Conservation (phyloP, 2,888 invertebrate genomes). For the Seira sanloemensis region DNA sequence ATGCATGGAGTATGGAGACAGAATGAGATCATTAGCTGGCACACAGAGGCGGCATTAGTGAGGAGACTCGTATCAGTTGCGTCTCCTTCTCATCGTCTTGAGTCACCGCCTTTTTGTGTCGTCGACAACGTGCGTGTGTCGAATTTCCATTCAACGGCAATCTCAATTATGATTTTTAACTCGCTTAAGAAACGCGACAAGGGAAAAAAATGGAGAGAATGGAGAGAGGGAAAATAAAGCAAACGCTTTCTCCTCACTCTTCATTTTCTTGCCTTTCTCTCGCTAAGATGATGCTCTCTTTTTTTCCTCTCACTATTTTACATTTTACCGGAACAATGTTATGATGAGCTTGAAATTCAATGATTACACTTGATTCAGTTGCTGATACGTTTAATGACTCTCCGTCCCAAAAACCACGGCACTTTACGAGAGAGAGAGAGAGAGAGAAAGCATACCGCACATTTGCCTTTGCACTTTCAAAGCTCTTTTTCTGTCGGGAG, state of each 20-base stretch:
- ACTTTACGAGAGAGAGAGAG: slow-evolving; percentile 7
- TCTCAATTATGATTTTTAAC: slow-evolving; percentile 49
- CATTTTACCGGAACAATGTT: background rate
- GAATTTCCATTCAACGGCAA: slow-evolving; percentile 24
- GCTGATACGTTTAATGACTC: slow-evolving; percentile 22
- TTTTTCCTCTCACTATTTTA: background rate
- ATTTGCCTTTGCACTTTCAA: too few relatives aligned
- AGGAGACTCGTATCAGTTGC: slow-evolving; percentile 25
- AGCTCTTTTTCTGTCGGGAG: slow-evolving; percentile 9
- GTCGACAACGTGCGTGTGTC: slow-evolving; percentile 18
- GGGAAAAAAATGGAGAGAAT: slow-evolving; percentile 3
- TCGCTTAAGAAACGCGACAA: background rate
- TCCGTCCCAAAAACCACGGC: slow-evolving; percentile 1
- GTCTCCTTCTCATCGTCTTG: background rate
- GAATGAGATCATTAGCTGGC: slow-evolving; percentile 51
- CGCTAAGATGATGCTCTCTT: background rate
- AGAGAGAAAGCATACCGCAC: too few relatives aligned
- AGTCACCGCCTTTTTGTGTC: background rate
- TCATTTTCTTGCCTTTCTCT: too few relatives aligned
- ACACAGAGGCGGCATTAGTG: slow-evolving; percentile 20
- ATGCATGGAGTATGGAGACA: slow-evolving; percentile 16
- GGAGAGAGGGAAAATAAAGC: background rate
- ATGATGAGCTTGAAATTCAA: slow-evolving; percentile 23
- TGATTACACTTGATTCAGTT: slow-evolving; percentile 38
- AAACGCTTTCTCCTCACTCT: too few relatives aligned